Evolutionary conservation across 2,888 invertebrate genomes (phyloP).

Genomic region (Cabera pusaria): DNA sequence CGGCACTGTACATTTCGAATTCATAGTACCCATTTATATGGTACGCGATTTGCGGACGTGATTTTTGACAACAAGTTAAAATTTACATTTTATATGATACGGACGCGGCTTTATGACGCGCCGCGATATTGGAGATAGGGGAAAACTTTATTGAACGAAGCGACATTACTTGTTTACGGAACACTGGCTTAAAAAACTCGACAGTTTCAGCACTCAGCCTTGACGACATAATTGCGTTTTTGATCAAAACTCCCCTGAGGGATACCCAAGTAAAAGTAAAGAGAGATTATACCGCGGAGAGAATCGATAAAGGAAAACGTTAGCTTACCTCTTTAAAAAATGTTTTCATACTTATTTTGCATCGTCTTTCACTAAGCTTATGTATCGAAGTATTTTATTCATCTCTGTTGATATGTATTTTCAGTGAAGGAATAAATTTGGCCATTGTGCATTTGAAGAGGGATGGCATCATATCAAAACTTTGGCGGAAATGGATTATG

Average conservation of each 20-base stretch:
- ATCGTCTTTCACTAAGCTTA: too few relatives aligned
- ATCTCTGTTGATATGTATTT: too few relatives aligned
- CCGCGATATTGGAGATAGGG: constrained; percentile 32
- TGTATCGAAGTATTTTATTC: too few relatives aligned
- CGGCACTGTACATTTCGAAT: constrained; percentile 61
- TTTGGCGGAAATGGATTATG: constrained; percentile 95
- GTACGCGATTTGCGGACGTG: constrained; percentile 63
- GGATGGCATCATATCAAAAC: constrained; percentile 93
- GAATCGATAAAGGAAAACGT: not conserved
- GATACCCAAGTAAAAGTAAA: constrained; percentile 1
- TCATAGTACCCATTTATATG: constrained; percentile 68
- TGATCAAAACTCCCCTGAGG: constrained; percentile 5
- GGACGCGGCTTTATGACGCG: constrained; percentile 49
- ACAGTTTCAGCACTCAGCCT: constrained; percentile 7
- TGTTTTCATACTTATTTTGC: too few relatives aligned
- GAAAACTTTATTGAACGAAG: constrained; percentile 30
- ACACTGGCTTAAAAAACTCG: constrained; percentile 9
- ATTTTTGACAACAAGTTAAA: constrained; percentile 71
- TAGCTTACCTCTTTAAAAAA: not conserved
- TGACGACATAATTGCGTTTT: constrained; percentile 14
- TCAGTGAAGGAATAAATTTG: constrained; percentile 95
- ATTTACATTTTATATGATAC: constrained; percentile 66
- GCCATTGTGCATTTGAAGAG: constrained; percentile 96
- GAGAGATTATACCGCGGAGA: constrained; percentile 1
- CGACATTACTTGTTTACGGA: constrained; percentile 15